These are phyloP conservation scores for Amblyopsis hoosieri DNA, from an alignment of 2,797 vertebrate species.

Conservation along the genomic window DNA sequence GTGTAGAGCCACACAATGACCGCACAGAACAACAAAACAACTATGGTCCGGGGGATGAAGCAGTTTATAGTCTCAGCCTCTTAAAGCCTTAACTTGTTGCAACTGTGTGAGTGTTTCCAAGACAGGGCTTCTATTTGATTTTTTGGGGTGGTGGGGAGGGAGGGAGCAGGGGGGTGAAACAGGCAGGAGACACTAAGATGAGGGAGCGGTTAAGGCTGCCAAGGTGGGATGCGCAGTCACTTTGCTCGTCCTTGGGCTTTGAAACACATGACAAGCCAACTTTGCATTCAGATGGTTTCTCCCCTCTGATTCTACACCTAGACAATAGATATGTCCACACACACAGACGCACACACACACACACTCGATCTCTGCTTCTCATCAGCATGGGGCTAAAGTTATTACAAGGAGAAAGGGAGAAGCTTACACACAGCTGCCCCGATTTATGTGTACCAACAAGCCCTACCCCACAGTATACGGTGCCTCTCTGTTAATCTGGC, in stretches of 20 bases:
- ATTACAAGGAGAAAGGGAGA: conserved; percentile 25
- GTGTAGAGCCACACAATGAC: conserved; percentile 56
- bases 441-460: conserved; percentile 47
- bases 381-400: conserved; percentile 41
- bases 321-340: conserved; percentile 40
- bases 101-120: conserved; percentile 67
- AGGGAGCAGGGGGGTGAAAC: conserved; percentile 23
- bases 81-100: conserved; percentile 73
- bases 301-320: conserved; percentile 34
- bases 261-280: conserved; percentile 69
- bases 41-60: conserved; percentile 65
- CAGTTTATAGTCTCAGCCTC: conserved; percentile 72
- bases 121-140: conserved; percentile 69
- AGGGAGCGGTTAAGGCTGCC: conserved; percentile 48
- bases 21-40: conserved; percentile 72
- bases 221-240: conserved; percentile 59
- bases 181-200: conserved; percentile 46
- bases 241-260: conserved; percentile 75
- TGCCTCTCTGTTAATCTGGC: conserved; percentile 47
- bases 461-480: conserved; percentile 13
- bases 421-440: conserved; percentile 33
- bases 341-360: no score
- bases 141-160: conserved; percentile 24
- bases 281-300: conserved; percentile 57
- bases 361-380: conserved; percentile 39